Evolutionary conservation across 2,113 vertebrate species (phyloP), one percentile per base, ranked within the genome.

Genomic region (Electrona antarctica): DNA sequence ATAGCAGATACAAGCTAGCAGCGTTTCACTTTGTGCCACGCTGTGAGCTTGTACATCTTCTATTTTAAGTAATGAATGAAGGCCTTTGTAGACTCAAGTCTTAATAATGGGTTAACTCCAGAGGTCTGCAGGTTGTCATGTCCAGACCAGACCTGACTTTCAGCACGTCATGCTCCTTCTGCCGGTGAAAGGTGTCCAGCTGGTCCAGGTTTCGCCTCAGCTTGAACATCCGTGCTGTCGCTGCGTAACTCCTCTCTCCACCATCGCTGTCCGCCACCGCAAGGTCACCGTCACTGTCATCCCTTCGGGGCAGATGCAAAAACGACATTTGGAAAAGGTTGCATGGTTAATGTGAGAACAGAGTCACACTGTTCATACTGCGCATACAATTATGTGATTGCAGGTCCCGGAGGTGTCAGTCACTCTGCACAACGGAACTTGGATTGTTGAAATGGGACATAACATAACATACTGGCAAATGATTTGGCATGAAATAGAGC

Each of bases 91-190:
- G 33, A 3, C 33, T 41, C 33, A 41, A 6, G 33, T 41, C 33
- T 41, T 41, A 41, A 41, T 57, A 62, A 70, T 8, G 33, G 72
- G 68, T 59, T 48, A 54, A 71, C 46, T 73, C 52, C 63, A 74
- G 70, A 76, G 67, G 69, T 74, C 7, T 69, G 69, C 59, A 21
- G 33, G 50, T 46, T 79, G 76, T 69, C 72, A 80, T 72, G 65
- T 69, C 82, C 93, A 79, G 65, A 97, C 82, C 93, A 79, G 65
- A 97, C 97, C 95, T 93, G 67, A 80, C 80, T 72, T 90, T 92
- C 75, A 91, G 83, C 56, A 93, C 72, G 1, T 71, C 81, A 7
- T 87, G 66, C 33, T 93, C 89, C 78, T 95, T 95, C 76, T 94
- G 92, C 48, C 65, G 80, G 5, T 86, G 85, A 9, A 87, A 60